Conservation (phyloP, 2,888 invertebrate genomes). For the Cephus spinipes region DNA sequence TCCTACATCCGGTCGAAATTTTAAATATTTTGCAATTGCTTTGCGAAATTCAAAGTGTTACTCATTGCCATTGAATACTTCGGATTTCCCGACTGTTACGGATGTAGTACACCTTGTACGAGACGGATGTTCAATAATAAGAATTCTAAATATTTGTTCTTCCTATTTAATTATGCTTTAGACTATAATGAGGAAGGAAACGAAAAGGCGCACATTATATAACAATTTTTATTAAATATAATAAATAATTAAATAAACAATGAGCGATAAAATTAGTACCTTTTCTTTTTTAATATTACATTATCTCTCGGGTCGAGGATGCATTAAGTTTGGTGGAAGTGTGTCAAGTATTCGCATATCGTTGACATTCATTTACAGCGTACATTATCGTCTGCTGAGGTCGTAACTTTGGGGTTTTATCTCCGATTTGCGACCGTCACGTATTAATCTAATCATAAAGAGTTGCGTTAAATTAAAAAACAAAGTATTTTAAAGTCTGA, state of each 20-base stretch:
- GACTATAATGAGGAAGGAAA: no score
- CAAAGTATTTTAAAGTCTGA: no score
- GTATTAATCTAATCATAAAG: neutral
- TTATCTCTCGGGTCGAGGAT: neutral
- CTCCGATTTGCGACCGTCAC: neutral
- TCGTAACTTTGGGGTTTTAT: neutral
- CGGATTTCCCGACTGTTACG: neutral
- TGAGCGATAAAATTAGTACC: neutral
- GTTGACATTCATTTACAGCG: neutral
- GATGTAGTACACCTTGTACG: neutral
- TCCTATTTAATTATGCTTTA: neutral
- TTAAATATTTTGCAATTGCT: neutral
- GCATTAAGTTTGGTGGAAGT: conserved; percentile 27
- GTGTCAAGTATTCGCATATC: conserved; percentile 23
- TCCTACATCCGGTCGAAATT: neutral
- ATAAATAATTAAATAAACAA: neutral
- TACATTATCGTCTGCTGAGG: neutral
- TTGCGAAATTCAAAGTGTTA: neutral
- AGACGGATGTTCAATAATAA: neutral
- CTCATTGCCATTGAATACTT: neutral
- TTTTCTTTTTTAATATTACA: neutral
- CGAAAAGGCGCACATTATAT: no score
- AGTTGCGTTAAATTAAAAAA: no score
- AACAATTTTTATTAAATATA: neutral
- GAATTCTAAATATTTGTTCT: neutral